Percentiles rank a stretch among this genome's conserved stretches.
Evolutionary conservation across 2,888 invertebrate species (phyloP).

Genomic region (Amblyteles armatorius): DNA sequence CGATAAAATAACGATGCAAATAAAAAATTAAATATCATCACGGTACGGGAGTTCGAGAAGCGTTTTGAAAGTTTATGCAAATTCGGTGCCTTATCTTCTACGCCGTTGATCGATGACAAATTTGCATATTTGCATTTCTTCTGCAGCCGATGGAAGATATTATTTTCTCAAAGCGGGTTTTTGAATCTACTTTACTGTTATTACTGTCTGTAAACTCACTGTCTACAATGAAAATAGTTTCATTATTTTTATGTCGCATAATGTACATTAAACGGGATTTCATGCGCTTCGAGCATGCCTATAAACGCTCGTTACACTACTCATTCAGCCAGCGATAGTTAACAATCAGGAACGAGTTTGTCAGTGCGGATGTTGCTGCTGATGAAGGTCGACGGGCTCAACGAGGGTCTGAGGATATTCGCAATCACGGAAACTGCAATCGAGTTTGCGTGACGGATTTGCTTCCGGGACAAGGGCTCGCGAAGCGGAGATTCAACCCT

Average conservation of each 20-base stretch:
- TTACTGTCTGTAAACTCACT: not conserved
- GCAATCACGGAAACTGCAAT: slow-evolving; percentile 6
- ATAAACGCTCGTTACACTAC: slow-evolving; percentile 38
- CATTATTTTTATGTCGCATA: not conserved
- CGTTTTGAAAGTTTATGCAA: not conserved
- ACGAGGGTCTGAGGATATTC: slow-evolving; percentile 1
- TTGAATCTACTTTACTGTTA: not conserved
- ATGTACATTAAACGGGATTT: slow-evolving; percentile 17
- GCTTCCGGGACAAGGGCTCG: slow-evolving; percentile 11
- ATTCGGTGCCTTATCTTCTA: not conserved
- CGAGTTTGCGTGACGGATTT: slow-evolving; percentile 21
- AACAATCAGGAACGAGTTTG: slow-evolving; percentile 30
- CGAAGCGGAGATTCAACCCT: not conserved
- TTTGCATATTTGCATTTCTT: not conserved
- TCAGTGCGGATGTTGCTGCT: slow-evolving; percentile 40
- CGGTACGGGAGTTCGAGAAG: not conserved
- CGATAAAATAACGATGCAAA: not conserved
- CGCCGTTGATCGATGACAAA: not conserved
- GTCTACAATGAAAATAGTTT: not conserved
- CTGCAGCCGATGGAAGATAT: not conserved
- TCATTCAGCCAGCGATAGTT: slow-evolving; percentile 13
- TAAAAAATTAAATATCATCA: not conserved
- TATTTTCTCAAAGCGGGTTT: not conserved
- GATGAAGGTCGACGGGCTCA: slow-evolving; percentile 15
- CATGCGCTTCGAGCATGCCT: slow-evolving; percentile 63